A percentile compares a stretch with the other conserved stretches of the same genome.
These are phyloP conservation scores for Bagarius yarrelli DNA, from an alignment of 2,113 vertebrate genomes.

Conservation along the genomic window DNA sequence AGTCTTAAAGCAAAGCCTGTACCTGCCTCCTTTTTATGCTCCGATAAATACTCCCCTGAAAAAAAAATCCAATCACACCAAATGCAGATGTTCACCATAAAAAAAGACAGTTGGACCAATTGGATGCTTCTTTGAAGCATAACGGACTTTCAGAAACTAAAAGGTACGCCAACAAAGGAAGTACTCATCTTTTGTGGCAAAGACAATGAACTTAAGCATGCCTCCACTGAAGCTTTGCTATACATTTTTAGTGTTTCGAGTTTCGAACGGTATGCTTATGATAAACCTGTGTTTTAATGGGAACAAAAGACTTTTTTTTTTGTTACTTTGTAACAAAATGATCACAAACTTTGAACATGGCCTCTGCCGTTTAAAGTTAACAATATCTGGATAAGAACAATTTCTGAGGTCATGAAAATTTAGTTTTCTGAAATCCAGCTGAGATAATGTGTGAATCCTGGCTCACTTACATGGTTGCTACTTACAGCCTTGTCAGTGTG, in stretches of 20 bases:
- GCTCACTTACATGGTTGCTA: not conserved
- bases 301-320: too few relatives aligned
- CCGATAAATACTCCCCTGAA: slow-evolving; percentile 13
- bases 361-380: not conserved
- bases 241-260: not conserved
- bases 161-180: not conserved
- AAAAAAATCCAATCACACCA: not conserved
- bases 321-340: not conserved
- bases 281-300: not conserved
- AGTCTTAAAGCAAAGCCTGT: not conserved
- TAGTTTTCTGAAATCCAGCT: not conserved
- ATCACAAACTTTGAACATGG: not conserved
- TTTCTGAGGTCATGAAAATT: slow-evolving; percentile 6
- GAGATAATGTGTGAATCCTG: not conserved
- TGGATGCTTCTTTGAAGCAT: not conserved
- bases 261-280: not conserved
- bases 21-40: not conserved
- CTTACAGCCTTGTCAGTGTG: not conserved
- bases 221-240: not conserved
- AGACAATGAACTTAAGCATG: slow-evolving; percentile 11
- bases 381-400: not conserved
- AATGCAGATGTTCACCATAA: slow-evolving; percentile 19
- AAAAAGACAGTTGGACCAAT: not conserved
- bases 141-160: not conserved
- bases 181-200: not conserved